These are phyloP conservation scores for Threskiornis aethiopicus DNA, from an alignment of 2,797 vertebrate genomes.

Conservation along the genomic window DNA sequence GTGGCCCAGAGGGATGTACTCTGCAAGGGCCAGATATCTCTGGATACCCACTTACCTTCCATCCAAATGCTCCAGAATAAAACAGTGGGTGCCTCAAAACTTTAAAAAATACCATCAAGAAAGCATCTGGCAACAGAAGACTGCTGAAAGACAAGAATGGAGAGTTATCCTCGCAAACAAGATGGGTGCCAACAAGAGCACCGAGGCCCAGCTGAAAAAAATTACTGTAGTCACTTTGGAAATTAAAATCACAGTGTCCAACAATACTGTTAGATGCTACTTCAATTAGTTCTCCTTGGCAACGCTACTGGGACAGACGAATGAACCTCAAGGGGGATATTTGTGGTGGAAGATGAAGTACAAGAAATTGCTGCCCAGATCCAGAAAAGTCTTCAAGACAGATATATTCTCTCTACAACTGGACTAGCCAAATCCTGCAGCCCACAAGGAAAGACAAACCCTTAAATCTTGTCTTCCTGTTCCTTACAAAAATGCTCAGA, in stretches of 20 bases:
- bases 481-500: neutral
- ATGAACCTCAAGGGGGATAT: conserved; percentile 36
- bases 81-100: neutral
- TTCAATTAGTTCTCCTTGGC: conserved; percentile 35
- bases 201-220: neutral
- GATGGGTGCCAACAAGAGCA: neutral
- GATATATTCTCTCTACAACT: neutral
- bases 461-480: neutral
- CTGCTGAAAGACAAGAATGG: neutral
- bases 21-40: neutral
- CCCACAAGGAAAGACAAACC: neutral
- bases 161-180: neutral
- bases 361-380: neutral
- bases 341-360: conserved; percentile 30
- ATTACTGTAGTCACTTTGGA: conserved; percentile 5
- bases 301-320: neutral
- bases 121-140: neutral
- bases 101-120: neutral
- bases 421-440: neutral
- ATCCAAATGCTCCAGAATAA: neutral
- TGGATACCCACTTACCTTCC: neutral
- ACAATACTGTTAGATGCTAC: conserved; percentile 7
- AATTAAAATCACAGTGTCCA: conserved; percentile 12
- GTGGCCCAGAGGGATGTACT: neutral
- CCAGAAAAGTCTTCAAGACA: neutral